Evolutionary conservation across 1,140 invertebrate species (phyloP), one percentile per base, ranked within the genome.

Genomic region (Bombus confusus): DNA sequence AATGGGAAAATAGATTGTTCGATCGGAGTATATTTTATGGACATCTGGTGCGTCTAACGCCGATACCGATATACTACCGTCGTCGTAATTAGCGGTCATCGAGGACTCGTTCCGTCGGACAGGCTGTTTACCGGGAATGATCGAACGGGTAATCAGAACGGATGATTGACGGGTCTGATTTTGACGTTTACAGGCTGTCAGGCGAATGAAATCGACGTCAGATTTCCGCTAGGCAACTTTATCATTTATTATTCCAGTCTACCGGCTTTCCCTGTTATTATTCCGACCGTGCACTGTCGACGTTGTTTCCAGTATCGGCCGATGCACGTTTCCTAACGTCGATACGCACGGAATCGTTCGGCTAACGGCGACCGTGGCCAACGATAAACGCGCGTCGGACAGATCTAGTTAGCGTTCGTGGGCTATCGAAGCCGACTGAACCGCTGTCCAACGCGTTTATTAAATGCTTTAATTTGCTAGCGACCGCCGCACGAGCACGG

Each of bases 171-270:
- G 77, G 83, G 68, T 39, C 76, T 62, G 83, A 80, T 80, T 80
- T 80, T 57, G 76, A 85, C 77, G 83, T 80, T 74, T 80, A 85
- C 71, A 57, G 41, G 41, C 83, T 81, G 78, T 81, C 78, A 68
- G 13, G 13, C 43, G 31, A 57, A 80, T 73, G 83, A 85, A 80
- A 73, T 80, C 57, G 69, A 72, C 71, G 78, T 74, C 71, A 81
- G 34, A 74, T 13, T 74, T 74, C 59, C 59, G 37, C 59, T 13
- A 25, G 18, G 1, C 10, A 41, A 31, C 47, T 39, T 80, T 81
- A 68, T 85, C 83, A 43, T 85, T 81, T 74, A 47, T 81, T 81
- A 74, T 74, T 47, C 75, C 68, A 59, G 66, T 69, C 78, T 74
- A 57, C 78, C 43, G 66, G 59, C 13, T 81, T 85, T 85, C 78